Evolutionary conservation across 1,140 invertebrate genomes (phyloP), one percentile per base, ranked within the genome.

Genomic region (Trachymyrmex septentrionalis): DNA sequence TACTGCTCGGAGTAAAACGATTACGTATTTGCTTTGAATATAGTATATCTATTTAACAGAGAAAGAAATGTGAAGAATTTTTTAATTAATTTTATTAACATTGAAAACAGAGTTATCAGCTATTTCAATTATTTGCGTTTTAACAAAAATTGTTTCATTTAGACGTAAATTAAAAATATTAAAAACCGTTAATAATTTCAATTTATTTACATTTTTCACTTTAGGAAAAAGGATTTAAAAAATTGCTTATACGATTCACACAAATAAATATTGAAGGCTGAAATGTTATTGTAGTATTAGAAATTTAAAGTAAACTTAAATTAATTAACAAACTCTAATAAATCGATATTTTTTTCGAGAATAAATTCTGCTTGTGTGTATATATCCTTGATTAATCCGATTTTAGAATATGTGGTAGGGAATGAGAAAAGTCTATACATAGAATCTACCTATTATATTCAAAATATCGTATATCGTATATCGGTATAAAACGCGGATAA

Each of bases 11-110:
- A 14, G 59, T 78, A 78, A 69, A 61, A 57, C 71, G 44, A 59
- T 86, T 86, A 67, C 21, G 19, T 21, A 66, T 64, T 44, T 57
- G n/a, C 21, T 34, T 14, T n/a, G 14, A 64, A 66, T 63, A 9
- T 14, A 55, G 10, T 14, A 27, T 12, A 30, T 10, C 6, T 44
- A 71, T 44, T 48, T 10, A 27, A 64, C 19, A 73, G 73, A 82
- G 14, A 75, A 44, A 9, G 0, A 38, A 73, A n/a, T n/a, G 24
- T 14, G 16, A 30, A 63, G 3, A 50, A 85, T 71, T 19, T 27
- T 38, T 66, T 12, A 10, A 44, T 67, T 21, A 21, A n/a, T 38
- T 38, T 66, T 50, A 73, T 38, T 48, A 14, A 64, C 27, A 30
- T 76, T 76, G 19, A 3, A 34, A 44, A 27, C 14, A 44, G 38